Evolutionary conservation across 2,888 invertebrate genomes (phyloP), one percentile per base, ranked within the genome.

Genomic region (Thelaira solivaga): DNA sequence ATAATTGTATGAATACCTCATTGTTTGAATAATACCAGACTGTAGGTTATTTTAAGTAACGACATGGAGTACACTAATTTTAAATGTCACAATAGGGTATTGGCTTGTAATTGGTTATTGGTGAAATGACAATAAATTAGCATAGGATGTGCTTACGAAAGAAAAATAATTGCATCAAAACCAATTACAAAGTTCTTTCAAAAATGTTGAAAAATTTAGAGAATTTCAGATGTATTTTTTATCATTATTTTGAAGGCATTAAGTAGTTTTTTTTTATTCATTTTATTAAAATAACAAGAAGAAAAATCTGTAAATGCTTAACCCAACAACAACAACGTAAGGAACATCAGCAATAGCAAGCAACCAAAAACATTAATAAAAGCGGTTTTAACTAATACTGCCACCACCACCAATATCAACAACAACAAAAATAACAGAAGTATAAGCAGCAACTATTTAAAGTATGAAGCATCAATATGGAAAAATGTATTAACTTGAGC

Each of bases 401-500:
- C 26, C 55, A 59, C 39, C 24, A 29, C 26, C 16, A 57, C 29
- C 45, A 18, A 22, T 53, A 71, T 39, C 13, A 43, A 53, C 61
- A 67, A 36, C 34, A 62, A 34, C 31, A 31, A 6, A 45, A 22
- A 29, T 51, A 64, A 26, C 20, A 36, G 10, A 13, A 45, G 29
- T 24, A 22, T 26, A 53, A 73, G 53, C n/a, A 43, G 53, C 47
- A 65, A 45, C 39, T 68, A 62, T 45, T 55, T 59, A 24, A 43
- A 20, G 43, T 57, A 67, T 29, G 24, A 68, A 62, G 49, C 77
- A 68, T 77, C 72, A 73, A 78, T 74, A 78, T 53, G 65, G 71
- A 64, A 64, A 45, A 55, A 64, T 49, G 74, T 78, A 78, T 79
- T 76, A 75, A 59, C 62, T 64, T 76, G 81, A 82, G 83, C 83